Evolutionary conservation across 1,140 invertebrate genomes (phyloP).

Genomic region (Frieseomelitta varia): DNA sequence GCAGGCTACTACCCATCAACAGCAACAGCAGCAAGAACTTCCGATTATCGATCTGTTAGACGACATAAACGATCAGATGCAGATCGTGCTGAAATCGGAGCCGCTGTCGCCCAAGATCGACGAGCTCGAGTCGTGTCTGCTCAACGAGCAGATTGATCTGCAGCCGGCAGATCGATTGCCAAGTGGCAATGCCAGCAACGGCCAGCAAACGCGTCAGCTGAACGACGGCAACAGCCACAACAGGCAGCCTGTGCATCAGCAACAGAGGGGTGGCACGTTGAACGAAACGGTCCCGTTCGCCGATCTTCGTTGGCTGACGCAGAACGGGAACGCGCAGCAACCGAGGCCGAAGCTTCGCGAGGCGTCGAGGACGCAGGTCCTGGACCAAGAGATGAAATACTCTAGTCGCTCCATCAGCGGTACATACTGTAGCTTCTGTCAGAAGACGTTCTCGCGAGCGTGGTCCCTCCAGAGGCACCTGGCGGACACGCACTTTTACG

Average conservation of each 20-base stretch:
- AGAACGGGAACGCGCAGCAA: conserved; percentile 31
- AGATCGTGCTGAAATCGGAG: conserved; percentile 77
- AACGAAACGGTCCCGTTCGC: conserved; percentile 37
- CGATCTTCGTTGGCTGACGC: conserved; percentile 53
- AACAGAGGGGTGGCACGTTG: background rate
- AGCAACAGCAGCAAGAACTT: conserved; percentile 67
- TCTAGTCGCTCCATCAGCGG: conserved; percentile 58
- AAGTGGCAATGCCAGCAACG: background rate
- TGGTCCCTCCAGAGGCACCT: conserved; percentile 83
- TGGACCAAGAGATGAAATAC: conserved; percentile 51
- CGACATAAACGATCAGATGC: conserved; percentile 77
- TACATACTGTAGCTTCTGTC: conserved; percentile 81
- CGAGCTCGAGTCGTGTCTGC: conserved; percentile 71
- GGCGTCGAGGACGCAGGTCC: background rate
- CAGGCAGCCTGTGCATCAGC: conserved; percentile 12
- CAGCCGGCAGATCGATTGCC: conserved; percentile 44
- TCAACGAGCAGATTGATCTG: conserved; percentile 56
- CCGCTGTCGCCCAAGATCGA: conserved; percentile 76
- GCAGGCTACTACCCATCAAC: conserved; percentile 8
- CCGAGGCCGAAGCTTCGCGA: conserved; percentile 34
- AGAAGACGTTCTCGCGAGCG: conserved; percentile 81
- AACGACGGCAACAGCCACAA: conserved; percentile 3
- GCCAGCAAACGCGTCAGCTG: conserved; percentile 1
- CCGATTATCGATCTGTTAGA: conserved; percentile 79
- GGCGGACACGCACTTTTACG: conserved; percentile 82